These are phyloP conservation scores for Bos taurus DNA, from an alignment of 2,113 vertebrate species.

Conservation along the genomic window ARS-UCD2.0 NC_037339.1:31020501-31021000, in stretches of 20 bases:
- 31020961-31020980: not conserved
- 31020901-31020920: not conserved
- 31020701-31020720: not conserved
- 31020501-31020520: not conserved
- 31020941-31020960: not conserved
- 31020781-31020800: not conserved
- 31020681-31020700: not conserved
- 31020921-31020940: not conserved
- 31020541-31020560: not conserved
- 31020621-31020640: not conserved
- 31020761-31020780: not conserved
- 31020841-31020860: not conserved
- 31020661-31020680: not conserved
- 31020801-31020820: not conserved
- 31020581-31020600: not conserved
- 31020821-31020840: not conserved
- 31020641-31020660: not conserved
- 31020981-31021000: not conserved
- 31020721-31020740: not conserved
- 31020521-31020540: not conserved
- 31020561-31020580: rapidly evolving
- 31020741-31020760: not conserved
- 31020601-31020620: not conserved
- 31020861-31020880: not conserved
- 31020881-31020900: not conserved